These are phyloP conservation scores for Calephelis virginiensis DNA, from an alignment of 1,140 invertebrate genomes.

Conservation along the genomic window DNA sequence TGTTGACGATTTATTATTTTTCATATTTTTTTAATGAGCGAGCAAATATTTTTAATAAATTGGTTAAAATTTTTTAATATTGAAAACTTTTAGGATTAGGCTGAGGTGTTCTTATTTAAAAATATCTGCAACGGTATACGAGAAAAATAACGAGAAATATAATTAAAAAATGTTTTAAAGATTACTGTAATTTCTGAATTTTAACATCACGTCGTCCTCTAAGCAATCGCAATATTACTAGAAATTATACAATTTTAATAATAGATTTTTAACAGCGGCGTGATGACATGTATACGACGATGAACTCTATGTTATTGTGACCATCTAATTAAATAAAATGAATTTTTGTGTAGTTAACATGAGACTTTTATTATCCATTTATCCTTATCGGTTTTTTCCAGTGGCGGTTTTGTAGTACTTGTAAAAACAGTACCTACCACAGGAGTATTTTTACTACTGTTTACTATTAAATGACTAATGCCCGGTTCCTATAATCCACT, in stretches of 20 bases:
- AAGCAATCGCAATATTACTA: constrained; percentile 42
- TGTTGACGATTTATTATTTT: constrained; percentile 33
- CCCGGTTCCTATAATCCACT: no score
- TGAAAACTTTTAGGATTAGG: constrained; percentile 57
- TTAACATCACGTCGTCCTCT: constrained; percentile 11
- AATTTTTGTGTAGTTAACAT: constrained; percentile 74
- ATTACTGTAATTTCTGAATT: constrained; percentile 15
- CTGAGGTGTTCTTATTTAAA: constrained; percentile 73
- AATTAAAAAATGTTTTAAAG: constrained; percentile 36
- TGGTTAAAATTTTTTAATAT: constrained; percentile 48
- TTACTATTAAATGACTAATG: no score
- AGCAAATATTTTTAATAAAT: constrained; percentile 35
- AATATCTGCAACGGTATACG: constrained; percentile 77
- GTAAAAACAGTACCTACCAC: no score
- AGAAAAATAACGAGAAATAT: constrained; percentile 52
- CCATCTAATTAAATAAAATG: constrained; percentile 73
- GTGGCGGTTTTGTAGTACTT: no score
- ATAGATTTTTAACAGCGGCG: constrained; percentile 48
- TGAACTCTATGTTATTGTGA: constrained; percentile 73
- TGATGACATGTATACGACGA: constrained; percentile 71
- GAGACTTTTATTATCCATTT: constrained; percentile 16
- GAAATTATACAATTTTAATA: constrained; percentile 46
- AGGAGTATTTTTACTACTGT: no score
- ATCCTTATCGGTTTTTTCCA: background rate
- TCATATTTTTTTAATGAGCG: constrained; percentile 31